Percentiles rank a stretch among this genome's conserved stretches.
phyloP scores from a whole-genome alignment of 2,797 vertebrate species.

The Octomys mimax region DNA sequence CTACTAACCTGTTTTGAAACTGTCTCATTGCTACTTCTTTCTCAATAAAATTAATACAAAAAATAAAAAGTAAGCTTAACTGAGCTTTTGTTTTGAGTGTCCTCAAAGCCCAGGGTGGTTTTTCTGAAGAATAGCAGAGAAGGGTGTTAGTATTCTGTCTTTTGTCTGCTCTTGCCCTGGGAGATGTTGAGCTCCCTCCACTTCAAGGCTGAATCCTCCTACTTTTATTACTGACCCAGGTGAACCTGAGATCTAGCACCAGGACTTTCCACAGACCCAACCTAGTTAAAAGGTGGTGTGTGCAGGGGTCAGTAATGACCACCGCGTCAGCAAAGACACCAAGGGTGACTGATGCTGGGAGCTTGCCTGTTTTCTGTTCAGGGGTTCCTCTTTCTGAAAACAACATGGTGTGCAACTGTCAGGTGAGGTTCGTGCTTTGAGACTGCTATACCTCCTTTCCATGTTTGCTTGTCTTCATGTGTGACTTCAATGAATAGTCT shows the following conservation, averaged over 20 bases:
- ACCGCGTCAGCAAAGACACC: rapidly evolving
- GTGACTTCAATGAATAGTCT: neutral
- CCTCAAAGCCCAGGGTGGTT: neutral
- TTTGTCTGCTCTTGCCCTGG: no score
- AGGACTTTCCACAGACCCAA: neutral
- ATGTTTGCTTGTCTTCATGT: neutral
- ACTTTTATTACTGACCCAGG: neutral
- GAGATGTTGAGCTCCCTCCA: neutral
- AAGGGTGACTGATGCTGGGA: neutral
- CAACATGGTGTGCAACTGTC: neutral
- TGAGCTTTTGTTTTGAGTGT: no score
- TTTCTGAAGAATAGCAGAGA: neutral
- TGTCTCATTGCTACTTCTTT: no score
- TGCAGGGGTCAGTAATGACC: neutral
- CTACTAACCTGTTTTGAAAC: no score
- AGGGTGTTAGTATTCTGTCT: neutral
- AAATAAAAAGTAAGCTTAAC: no score
- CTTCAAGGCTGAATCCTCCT: neutral
- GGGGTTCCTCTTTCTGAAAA: neutral
- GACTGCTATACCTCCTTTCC: conserved; percentile 21
- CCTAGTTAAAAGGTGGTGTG: rapidly evolving
- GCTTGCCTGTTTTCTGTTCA: neutral
- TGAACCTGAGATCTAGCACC: neutral
- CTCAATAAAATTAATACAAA: no score
- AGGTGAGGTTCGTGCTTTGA: neutral